Evolutionary conservation across 2,888 invertebrate genomes (phyloP).

Genomic region (Meta bourneti): DNA sequence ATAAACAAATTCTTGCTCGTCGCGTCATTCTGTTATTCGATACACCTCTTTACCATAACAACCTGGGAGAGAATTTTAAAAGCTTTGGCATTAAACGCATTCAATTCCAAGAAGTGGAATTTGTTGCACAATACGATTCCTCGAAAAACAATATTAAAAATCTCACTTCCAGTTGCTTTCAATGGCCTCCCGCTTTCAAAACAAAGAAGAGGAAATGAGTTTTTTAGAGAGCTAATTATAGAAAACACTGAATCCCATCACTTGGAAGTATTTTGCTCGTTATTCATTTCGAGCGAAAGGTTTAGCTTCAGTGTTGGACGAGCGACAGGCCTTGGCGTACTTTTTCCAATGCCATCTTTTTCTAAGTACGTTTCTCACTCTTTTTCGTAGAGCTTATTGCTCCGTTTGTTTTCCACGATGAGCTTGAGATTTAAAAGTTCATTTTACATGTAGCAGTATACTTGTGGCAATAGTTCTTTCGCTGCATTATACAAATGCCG

Average conservation of each 20-base stretch:
- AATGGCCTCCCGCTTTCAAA: conserved; percentile 5
- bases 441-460: too few relatives aligned
- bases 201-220: conserved; percentile 52
- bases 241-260: conserved; percentile 4
- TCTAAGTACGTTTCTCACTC: not conserved
- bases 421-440: too few relatives aligned
- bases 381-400: not conserved
- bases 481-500: too few relatives aligned
- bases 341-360: conserved; percentile 34
- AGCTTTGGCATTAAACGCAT: too few relatives aligned
- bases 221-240: conserved; percentile 25
- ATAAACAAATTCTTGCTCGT: too few relatives aligned
- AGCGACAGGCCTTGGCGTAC: conserved; percentile 65
- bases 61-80: too few relatives aligned
- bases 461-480: too few relatives aligned
- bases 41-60: too few relatives aligned
- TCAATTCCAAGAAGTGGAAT: not conserved
- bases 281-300: conserved; percentile 9
- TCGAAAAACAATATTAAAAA: not conserved
- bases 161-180: not conserved
- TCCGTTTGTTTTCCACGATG: too few relatives aligned
- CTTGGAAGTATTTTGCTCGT: not conserved
- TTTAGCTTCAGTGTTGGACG: conserved; percentile 20
- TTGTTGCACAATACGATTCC: not conserved
- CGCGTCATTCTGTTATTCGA: too few relatives aligned